These are phyloP conservation scores for Okapia johnstoni DNA, from an alignment of 2,113 vertebrate species.

Conservation along the genomic window DNA sequence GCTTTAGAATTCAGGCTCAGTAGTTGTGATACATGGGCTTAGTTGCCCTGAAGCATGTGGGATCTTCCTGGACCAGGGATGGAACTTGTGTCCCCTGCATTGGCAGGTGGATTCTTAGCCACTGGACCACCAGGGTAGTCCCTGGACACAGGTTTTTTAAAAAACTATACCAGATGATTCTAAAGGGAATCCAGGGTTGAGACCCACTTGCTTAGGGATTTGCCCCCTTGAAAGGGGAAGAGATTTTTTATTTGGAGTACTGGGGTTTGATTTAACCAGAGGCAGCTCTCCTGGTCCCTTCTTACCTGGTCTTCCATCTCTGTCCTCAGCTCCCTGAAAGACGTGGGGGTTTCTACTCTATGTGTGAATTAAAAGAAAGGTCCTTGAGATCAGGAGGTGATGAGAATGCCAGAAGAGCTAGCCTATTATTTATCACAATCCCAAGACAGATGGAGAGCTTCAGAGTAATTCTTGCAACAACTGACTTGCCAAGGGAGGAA, in stretches of 20 bases:
- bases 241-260: neutral
- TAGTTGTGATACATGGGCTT: neutral
- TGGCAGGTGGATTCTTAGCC: neutral
- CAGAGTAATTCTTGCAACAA: neutral
- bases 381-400: neutral
- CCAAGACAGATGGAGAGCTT: neutral
- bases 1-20: neutral
- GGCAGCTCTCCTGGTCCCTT: neutral
- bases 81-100: neutral
- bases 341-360: neutral
- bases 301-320: neutral
- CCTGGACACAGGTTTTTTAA: neutral
- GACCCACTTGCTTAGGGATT: neutral
- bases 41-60: neutral
- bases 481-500: slow-evolving; percentile 69
- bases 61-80: neutral
- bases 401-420: neutral
- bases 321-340: neutral
- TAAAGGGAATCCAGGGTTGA: neutral
- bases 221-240: neutral
- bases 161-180: neutral
- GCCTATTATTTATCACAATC: neutral
- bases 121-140: neutral
- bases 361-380: neutral
- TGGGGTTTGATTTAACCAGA: neutral